Base-by-base conservation (phyloP, 2,797 vertebrate species). In the Melanotaenia trifasciata region DNA sequence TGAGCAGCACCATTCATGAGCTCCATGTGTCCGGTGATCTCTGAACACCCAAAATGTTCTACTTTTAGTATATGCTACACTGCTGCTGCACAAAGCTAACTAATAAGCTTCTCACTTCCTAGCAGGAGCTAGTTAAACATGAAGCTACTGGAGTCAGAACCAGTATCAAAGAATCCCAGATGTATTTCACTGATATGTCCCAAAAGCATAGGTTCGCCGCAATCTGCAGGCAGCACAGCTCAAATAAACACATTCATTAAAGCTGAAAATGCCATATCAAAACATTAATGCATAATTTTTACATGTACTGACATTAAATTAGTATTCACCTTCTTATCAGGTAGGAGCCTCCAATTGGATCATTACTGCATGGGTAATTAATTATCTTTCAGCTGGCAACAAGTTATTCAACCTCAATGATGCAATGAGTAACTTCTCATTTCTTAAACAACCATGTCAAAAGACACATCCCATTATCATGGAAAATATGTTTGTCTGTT, bases 1-100 rank as follows among this genome's bases (percentile, higher is more conserved):
- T 79, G 85, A 79, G 85, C 83, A 85, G 87, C 84, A 50, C 45
- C 79, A 89, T 90, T 89, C 85, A 90, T 80, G 82, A 87, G 62
- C 64, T 69, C 22, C 58, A 24, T n/a, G 32, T 28, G 50, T 67
- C 67, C 24, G 14, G 16, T n/a, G 72, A 70, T 64, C 18, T 1
- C 24, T 40, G 12, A 56, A 26, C 7, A 28, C 4, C 9, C 14
- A 30, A 16, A 14, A n/a, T 11, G 18, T 28, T n/a, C 38, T 20
- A 16, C 30, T 36, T 51, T 51, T 33, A 36, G 13, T 38, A 7
- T 20, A 47, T n/a, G 8, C 45, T 47, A 3, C 45, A 56, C 38
- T 28, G 7, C 53, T 43, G 24, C 20, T 30, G 8, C 16, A 64
- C 22, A 53, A 2, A 51, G 53, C 24, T 26, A 30, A 16, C 4